Evolutionary conservation across 2,113 vertebrate genomes (phyloP).

Genomic region (Halcyon malimbica): DNA sequence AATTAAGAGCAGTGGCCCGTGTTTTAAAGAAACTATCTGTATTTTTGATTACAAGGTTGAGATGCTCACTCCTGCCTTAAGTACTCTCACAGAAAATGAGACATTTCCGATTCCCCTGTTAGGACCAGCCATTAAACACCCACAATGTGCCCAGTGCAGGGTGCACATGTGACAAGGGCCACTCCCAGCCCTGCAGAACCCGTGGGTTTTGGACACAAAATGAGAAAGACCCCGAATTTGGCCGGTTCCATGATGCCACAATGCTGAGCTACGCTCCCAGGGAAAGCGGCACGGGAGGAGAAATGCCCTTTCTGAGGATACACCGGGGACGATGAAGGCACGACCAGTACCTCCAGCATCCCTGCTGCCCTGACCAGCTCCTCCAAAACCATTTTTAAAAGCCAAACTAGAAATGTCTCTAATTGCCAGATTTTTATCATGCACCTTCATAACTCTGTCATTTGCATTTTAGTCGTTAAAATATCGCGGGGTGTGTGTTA

Average conservation of each 20-base stretch:
- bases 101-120: accelerated
- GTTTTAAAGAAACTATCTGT: background rate
- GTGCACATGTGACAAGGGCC: accelerated
- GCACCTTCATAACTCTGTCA: background rate
- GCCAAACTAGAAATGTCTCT: background rate
- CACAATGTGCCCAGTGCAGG: accelerated
- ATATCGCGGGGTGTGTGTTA: background rate
- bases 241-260: accelerated
- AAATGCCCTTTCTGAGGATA: background rate
- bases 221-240: accelerated
- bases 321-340: accelerated
- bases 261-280: background rate
- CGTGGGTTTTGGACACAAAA: accelerated
- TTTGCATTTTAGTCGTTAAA: conserved; percentile 42
- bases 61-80: background rate
- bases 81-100: background rate
- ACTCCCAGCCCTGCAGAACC: background rate
- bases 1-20: background rate
- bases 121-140: background rate
- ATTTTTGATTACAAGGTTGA: background rate
- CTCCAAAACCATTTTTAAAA: accelerated
- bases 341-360: accelerated
- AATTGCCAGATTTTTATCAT: background rate
- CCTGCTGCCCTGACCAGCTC: background rate
- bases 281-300: background rate